Conservation (phyloP, 2,113 vertebrate species). For the Sander lucioperca region DNA sequence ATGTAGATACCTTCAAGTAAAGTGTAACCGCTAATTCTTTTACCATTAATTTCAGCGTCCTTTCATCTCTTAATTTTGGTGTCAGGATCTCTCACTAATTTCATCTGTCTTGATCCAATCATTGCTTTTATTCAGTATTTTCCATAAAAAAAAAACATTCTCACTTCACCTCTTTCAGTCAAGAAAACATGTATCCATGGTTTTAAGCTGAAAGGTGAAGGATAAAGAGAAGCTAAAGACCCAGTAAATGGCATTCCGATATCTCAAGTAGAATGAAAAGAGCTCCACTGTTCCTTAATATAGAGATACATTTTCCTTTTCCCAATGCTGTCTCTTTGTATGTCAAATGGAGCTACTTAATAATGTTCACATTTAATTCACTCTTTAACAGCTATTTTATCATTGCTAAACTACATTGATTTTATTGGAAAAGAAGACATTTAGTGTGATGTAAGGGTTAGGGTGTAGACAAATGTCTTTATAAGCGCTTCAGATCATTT, state of each 20-base stretch:
- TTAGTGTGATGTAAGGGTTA: not conserved
- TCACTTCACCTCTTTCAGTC: constrained; percentile 27
- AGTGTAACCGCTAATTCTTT: constrained; percentile 29
- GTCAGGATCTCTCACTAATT: constrained; percentile 21
- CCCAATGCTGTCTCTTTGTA: not conserved
- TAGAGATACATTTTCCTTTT: not conserved
- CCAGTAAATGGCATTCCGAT: not conserved
- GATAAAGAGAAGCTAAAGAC: constrained; percentile 28
- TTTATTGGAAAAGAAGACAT: not conserved
- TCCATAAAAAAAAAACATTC: not conserved
- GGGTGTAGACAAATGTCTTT: not conserved
- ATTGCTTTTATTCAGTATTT: constrained; percentile 16
- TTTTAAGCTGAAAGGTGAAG: constrained; percentile 58
- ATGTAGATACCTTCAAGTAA: no score
- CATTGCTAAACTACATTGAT: not conserved
- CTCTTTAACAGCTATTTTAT: not conserved
- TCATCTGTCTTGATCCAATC: constrained; percentile 47
- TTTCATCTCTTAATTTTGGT: constrained; percentile 47
- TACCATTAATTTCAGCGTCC: constrained; percentile 5
- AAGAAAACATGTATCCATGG: constrained; percentile 59
- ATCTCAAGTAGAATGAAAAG: constrained; percentile 25
- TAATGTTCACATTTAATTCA: not conserved
- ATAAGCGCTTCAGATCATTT: not conserved
- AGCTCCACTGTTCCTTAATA: constrained; percentile 13
- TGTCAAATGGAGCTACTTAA: not conserved